These are phyloP conservation scores for Strix aluco DNA, from an alignment of 2,113 vertebrate species.

Conservation along the genomic window DNA sequence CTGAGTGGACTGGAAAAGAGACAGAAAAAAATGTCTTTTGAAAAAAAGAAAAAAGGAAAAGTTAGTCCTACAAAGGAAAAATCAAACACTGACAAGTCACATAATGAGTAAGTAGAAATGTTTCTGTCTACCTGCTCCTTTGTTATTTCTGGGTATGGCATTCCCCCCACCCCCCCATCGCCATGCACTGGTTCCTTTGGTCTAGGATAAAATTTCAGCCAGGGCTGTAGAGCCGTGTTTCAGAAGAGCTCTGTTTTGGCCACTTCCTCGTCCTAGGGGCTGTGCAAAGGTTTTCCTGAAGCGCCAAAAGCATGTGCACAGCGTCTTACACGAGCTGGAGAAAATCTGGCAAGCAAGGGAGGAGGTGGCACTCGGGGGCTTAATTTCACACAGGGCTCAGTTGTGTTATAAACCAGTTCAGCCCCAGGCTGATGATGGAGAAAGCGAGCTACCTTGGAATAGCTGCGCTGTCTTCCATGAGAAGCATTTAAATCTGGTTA, in stretches of 20 bases:
- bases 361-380: background rate
- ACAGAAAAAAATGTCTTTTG: background rate
- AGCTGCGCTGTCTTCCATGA: background rate
- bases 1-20: background rate
- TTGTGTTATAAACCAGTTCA: background rate
- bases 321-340: background rate
- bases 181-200: background rate
- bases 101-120: background rate
- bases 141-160: background rate
- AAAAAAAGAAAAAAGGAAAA: background rate
- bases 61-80: background rate
- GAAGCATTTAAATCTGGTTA: background rate
- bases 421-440: background rate
- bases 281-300: background rate
- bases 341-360: background rate
- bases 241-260: background rate
- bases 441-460: background rate
- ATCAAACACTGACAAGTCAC: background rate
- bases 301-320: rapidly evolving
- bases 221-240: background rate
- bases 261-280: background rate
- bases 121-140: background rate
- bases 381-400: background rate
- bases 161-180: too few relatives aligned
- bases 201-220: background rate